Evolutionary conservation across 2,888 invertebrate species (phyloP).

Genomic region (Catonia carolina): DNA sequence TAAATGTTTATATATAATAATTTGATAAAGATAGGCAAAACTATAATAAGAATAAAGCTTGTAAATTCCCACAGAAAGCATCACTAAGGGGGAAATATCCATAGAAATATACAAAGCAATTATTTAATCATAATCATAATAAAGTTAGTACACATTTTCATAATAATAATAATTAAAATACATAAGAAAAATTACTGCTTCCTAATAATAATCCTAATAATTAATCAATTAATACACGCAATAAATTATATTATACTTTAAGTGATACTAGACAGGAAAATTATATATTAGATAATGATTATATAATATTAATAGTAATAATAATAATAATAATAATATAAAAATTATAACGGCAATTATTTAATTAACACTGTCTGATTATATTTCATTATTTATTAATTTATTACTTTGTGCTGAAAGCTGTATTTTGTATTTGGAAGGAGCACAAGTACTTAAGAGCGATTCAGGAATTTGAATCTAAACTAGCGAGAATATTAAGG

Average conservation of each 20-base stretch:
- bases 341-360: too few relatives aligned
- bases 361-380: too few relatives aligned
- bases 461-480: slow-evolving; percentile 4
- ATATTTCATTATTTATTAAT: too few relatives aligned
- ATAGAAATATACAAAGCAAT: slow-evolving; percentile 11
- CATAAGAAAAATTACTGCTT: slow-evolving; percentile 24
- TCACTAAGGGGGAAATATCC: slow-evolving; percentile 8
- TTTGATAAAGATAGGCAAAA: slow-evolving; percentile 3
- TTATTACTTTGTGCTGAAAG: slow-evolving; percentile 26
- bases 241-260: slow-evolving; percentile 20
- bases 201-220: neutral
- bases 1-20: slow-evolving; percentile 3
- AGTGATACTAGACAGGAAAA: slow-evolving; percentile 27
- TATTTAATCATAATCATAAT: slow-evolving; percentile 1
- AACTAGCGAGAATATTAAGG: neutral
- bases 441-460: slow-evolving; percentile 32
- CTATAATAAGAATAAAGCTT: slow-evolving; percentile 6
- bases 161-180: slow-evolving; percentile 14
- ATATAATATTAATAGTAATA: slow-evolving; percentile 17
- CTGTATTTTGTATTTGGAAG: slow-evolving; percentile 31
- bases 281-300: slow-evolving; percentile 25
- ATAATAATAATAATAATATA: neutral
- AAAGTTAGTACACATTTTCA: too few relatives aligned
- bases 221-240: slow-evolving; percentile 24
- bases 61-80: slow-evolving; percentile 11